Evolutionary conservation across 2,888 invertebrate genomes (phyloP), one percentile per base, ranked within the genome.

Genomic region (Callyntrura guangdongensis): DNA sequence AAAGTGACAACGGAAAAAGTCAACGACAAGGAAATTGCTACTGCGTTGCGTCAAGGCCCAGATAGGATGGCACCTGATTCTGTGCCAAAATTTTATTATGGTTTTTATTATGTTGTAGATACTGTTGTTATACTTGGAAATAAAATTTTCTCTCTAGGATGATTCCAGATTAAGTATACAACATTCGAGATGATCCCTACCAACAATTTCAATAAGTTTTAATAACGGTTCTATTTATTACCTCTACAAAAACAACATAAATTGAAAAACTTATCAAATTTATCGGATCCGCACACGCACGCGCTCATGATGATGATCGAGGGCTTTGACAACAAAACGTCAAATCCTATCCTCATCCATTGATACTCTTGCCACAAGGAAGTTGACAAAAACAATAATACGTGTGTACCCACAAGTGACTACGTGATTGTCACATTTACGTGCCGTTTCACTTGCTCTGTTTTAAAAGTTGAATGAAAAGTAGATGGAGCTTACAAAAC

Each of bases 401-500:
- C 61, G 22, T n/a, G 0, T 0, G 22, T 1, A 61, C 64, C 6
- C 5, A 49, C 74, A 74, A 74, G 49, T 49, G 49, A 14, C 20
- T 49, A 2, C 36, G 6, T 74, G 74, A 74, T 74, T 49, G 74
- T 74, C 74, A 74, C 49, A 11, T 74, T 49, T 47, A 20, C 17
- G 74, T 47, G 47, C 74, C 47, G 17, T 49, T 49, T 49, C 47
- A 47, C 47, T 69, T 5, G 47, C 20, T 22, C 20, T 20, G 74
- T 49, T 47, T 74, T 22, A 47, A 74, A 6, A 2, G 74, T 9
- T 49, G 49, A 74, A 67, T 27, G 67, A 27, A 67, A 67, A 17
- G 74, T 74, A 49, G 74, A 74, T 74, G 74, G 47, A 74, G 74
- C 74, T 74, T 49, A 47, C 74, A 2, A 47, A 20, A 77, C 12